These are phyloP conservation scores for Sipunculus nudus DNA, from an alignment of 2,888 invertebrate species.

Conservation along the genomic window DNA sequence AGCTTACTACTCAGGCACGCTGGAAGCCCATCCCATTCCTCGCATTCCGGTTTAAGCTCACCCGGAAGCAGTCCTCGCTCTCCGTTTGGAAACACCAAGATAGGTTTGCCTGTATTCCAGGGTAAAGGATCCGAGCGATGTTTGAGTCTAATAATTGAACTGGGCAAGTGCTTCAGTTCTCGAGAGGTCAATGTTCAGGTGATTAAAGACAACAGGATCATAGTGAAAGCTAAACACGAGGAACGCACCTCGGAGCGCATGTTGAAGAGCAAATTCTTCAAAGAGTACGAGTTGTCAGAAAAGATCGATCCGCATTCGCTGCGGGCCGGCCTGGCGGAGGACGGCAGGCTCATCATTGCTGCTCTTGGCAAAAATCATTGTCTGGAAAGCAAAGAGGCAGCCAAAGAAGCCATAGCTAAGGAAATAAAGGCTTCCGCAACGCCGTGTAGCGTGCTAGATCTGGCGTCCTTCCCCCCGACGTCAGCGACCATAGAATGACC, in stretches of 20 bases:
- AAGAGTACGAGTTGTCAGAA: slow-evolving; percentile 41
- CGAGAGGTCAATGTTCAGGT: slow-evolving; percentile 41
- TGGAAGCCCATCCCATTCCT: slow-evolving; percentile 37
- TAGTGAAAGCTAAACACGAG: slow-evolving; percentile 44
- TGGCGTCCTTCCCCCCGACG: slow-evolving; percentile 43
- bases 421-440: slow-evolving; percentile 22
- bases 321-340: slow-evolving; percentile 32
- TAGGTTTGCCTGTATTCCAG: slow-evolving; percentile 28
- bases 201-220: slow-evolving; percentile 41
- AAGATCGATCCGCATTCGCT: slow-evolving; percentile 40
- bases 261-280: slow-evolving; percentile 38
- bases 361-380: slow-evolving; percentile 40
- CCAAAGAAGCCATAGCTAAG: slow-evolving; percentile 27
- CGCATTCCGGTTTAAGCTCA: slow-evolving; percentile 33
- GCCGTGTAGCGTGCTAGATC: slow-evolving; percentile 43
- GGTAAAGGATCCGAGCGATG: slow-evolving; percentile 18
- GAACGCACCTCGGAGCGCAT: slow-evolving; percentile 38
- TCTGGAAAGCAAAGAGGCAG: slow-evolving; percentile 9
- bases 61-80: slow-evolving; percentile 36
- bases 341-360: slow-evolving; percentile 37
- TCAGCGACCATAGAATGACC: no score
- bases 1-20: slow-evolving; percentile 29
- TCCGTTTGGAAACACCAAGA: slow-evolving; percentile 18
- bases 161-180: slow-evolving; percentile 31
- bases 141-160: slow-evolving; percentile 28